Evolutionary conservation across 2,113 vertebrate species (phyloP).

Genomic region (Bombycilla garrulus): DNA sequence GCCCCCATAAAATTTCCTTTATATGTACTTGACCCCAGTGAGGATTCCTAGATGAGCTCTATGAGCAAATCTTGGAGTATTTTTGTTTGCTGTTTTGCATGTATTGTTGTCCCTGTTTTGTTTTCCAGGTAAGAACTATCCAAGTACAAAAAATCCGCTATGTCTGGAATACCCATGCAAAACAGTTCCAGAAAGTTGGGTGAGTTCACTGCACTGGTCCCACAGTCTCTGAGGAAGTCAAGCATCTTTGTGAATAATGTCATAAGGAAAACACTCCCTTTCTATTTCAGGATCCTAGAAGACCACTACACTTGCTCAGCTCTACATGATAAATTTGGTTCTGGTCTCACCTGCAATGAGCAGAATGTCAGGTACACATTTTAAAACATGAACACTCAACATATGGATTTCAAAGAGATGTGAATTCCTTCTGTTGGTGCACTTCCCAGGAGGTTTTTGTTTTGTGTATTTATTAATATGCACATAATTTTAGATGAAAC

Average conservation of each 20-base stretch:
- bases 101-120: neutral
- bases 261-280: neutral
- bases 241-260: neutral
- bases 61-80: neutral
- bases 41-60: neutral
- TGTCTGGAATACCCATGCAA: constrained; percentile 74
- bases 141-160: constrained; percentile 79
- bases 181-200: constrained; percentile 76
- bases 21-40: neutral
- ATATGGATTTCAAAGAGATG: neutral
- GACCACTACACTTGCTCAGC: constrained; percentile 71
- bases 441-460: neutral
- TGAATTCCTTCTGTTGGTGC: neutral
- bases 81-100: neutral
- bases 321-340: constrained; percentile 75
- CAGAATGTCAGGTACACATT: constrained; percentile 71
- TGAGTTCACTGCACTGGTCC: constrained; percentile 54
- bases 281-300: constrained; percentile 73
- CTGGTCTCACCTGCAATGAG: constrained; percentile 70
- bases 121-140: constrained; percentile 74
- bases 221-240: neutral
- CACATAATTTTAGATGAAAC: neutral
- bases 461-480: neutral
- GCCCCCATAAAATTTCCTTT: neutral
- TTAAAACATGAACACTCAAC: neutral